Percentiles rank a stretch among this genome's conserved stretches.
phyloP scores from a whole-genome alignment of 2,888 invertebrate genomes.

The Anticlea derivata region DNA sequence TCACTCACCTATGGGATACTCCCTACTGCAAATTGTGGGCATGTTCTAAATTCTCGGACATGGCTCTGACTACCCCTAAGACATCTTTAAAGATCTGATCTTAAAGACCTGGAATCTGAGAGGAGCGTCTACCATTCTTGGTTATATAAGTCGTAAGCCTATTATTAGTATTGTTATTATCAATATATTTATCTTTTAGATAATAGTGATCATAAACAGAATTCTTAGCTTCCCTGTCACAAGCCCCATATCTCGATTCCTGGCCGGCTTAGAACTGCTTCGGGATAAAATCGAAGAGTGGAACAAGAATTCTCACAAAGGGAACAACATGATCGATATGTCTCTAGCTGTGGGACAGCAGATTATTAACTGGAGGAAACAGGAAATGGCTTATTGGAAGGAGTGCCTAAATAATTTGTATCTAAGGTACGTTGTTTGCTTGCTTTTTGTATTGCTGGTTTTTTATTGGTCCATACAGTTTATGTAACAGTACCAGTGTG shows the following conservation, averaged over 20 bases:
- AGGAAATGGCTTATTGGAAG: conserved; percentile 95
- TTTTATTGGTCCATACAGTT: too few relatives aligned
- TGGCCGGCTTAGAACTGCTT: conserved; percentile 95
- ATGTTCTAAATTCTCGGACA: too few relatives aligned
- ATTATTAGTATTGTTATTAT: too few relatives aligned
- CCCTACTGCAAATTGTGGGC: too few relatives aligned
- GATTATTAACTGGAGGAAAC: conserved; percentile 95
- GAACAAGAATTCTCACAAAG: conserved; percentile 95
- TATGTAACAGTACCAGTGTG: too few relatives aligned
- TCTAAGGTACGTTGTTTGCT: conserved; percentile 79
- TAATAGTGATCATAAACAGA: conserved; percentile 86
- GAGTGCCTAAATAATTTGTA: conserved; percentile 89
- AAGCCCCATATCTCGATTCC: conserved; percentile 93
- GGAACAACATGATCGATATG: conserved; percentile 90
- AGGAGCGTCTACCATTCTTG: too few relatives aligned
- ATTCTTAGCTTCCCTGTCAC: conserved; percentile 89
- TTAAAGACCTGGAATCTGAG: too few relatives aligned
- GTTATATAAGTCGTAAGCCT: too few relatives aligned
- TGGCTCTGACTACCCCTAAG: too few relatives aligned
- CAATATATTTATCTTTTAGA: conserved; percentile 66
- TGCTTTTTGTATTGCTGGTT: too few relatives aligned
- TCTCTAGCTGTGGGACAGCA: conserved; percentile 90
- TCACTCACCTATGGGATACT: too few relatives aligned
- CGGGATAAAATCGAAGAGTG: conserved; percentile 94
- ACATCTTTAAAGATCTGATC: too few relatives aligned